These are phyloP conservation scores for Sphecodes monilicornis DNA, from an alignment of 2,888 invertebrate genomes.

Conservation along the genomic window DNA sequence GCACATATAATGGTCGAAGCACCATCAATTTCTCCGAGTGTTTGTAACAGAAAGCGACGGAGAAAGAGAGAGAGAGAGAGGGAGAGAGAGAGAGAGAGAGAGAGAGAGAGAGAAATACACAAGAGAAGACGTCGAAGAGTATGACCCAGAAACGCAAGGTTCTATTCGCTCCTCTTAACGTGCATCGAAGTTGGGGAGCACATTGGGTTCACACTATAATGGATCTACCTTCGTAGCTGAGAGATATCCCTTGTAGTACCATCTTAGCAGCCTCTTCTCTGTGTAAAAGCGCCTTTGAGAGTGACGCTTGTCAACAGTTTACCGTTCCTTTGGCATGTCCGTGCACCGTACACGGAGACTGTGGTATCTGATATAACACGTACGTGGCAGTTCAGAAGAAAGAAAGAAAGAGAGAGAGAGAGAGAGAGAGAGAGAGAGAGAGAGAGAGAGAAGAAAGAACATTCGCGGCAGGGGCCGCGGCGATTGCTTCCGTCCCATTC, in stretches of 20 bases:
- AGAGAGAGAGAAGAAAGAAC: not conserved
- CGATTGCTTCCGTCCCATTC: constrained; percentile 21
- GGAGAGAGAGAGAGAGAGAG: not conserved
- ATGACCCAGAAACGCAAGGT: not conserved
- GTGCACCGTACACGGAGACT: not conserved
- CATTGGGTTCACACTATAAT: constrained; percentile 7
- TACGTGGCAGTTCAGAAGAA: not conserved
- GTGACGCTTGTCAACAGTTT: constrained; percentile 17
- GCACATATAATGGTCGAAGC: not conserved
- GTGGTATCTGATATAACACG: not conserved
- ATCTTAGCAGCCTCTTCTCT: not conserved
- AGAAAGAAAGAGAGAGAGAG: not conserved
- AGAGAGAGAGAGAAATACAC: not conserved
- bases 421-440: not conserved
- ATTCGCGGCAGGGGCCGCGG: not conserved
- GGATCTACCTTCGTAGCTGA: not conserved
- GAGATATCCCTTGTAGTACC: not conserved
- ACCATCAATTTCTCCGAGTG: not conserved
- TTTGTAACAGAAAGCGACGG: not conserved
- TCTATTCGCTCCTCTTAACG: not conserved
- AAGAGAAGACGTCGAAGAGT: not conserved
- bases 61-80: not conserved
- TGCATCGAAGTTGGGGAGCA: not conserved
- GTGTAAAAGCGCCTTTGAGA: constrained; percentile 2
- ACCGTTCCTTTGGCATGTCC: constrained; percentile 4